Percentiles rank a stretch among this genome's conserved stretches.
phyloP scores from a whole-genome alignment of 53 echinoderm and acorn worm species.

The Temnopleurus reevesii region DNA sequence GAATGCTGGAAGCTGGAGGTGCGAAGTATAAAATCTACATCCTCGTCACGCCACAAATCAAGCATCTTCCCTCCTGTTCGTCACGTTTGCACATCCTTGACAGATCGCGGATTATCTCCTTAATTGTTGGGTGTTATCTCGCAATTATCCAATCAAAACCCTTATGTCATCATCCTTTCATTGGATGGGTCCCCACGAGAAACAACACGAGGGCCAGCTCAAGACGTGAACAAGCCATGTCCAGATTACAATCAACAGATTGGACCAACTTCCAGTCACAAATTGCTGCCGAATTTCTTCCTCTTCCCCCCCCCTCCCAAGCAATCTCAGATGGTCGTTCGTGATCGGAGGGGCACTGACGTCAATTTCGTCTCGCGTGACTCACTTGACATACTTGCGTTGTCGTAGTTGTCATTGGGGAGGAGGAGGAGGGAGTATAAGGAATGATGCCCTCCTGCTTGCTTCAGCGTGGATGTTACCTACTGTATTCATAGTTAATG shows the following conservation, averaged over 20 bases:
- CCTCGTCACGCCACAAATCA: background rate
- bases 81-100: background rate
- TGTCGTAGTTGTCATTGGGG: background rate
- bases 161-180: background rate
- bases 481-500: conserved; percentile 25
- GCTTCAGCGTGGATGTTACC: background rate
- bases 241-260: conserved; percentile 44
- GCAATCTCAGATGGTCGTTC: conserved; percentile 14
- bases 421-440: background rate
- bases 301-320: conserved; percentile 30
- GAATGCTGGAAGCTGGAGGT: background rate
- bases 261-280: conserved; percentile 28
- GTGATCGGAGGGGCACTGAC: conserved; percentile 44
- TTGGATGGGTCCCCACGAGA: background rate
- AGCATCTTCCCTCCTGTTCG: background rate
- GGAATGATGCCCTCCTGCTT: no score
- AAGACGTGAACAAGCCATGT: background rate
- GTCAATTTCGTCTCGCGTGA: conserved; percentile 61
- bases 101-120: background rate
- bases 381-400: conserved; percentile 63
- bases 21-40: background rate
- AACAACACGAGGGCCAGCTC: background rate
- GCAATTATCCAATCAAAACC: conserved; percentile 7
- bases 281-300: conserved; percentile 28
- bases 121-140: background rate